Evolutionary conservation across 2,888 invertebrate genomes (phyloP).

Genomic region (Calameuta filiformis): DNA sequence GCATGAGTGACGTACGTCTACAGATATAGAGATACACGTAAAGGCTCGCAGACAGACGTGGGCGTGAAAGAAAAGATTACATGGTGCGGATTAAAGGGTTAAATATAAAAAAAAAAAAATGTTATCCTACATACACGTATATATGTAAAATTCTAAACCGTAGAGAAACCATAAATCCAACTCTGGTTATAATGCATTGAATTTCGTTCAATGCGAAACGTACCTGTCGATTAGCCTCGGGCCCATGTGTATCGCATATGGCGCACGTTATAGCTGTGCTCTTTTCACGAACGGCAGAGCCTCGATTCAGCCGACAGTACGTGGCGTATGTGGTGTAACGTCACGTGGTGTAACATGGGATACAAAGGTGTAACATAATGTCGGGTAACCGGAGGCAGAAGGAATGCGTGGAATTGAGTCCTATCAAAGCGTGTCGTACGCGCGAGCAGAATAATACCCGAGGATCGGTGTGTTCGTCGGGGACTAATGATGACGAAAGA

Average conservation of each 20-base stretch:
- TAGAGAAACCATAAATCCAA: neutral
- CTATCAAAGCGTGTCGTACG: slow-evolving; percentile 1
- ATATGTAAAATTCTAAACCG: no score
- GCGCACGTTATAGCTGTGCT: neutral
- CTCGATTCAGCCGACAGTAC: neutral
- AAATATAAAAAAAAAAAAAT: slow-evolving; percentile 5
- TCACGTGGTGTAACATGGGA: neutral
- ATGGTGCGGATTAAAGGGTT: slow-evolving; percentile 1
- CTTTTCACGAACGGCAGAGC: neutral
- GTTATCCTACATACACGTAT: no score
- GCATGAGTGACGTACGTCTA: neutral
- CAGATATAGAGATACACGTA: slow-evolving; percentile 8
- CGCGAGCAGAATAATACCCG: neutral
- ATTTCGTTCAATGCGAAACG: neutral
- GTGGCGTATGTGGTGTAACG: neutral
- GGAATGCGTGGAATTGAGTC: neutral
- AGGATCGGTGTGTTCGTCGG: neutral
- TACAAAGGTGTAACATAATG: neutral
- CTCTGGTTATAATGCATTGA: neutral
- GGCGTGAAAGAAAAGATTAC: slow-evolving; percentile 4
- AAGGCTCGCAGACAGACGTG: slow-evolving; percentile 4
- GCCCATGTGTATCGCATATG: neutral
- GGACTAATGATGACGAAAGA: slow-evolving; percentile 9
- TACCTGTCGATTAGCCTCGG: neutral
- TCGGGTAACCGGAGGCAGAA: neutral